Evolutionary conservation across 1,140 invertebrate genomes (phyloP).

Genomic region (Zaprionus gabonicus): DNA sequence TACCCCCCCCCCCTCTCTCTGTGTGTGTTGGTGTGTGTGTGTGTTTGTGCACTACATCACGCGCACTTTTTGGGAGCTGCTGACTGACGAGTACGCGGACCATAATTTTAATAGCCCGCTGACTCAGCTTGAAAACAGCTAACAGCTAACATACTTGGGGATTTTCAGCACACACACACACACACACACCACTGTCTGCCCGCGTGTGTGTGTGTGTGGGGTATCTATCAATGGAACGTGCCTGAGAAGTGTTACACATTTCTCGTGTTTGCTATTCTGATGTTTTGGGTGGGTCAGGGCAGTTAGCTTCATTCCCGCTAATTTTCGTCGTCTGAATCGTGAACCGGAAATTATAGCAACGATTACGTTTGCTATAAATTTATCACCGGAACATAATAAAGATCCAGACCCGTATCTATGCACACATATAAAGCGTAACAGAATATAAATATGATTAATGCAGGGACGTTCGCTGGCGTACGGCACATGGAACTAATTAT

Average conservation of each 20-base stretch:
- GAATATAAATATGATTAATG: background rate
- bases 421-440: background rate
- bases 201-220: background rate
- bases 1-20: background rate
- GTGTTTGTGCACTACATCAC: constrained; percentile 1
- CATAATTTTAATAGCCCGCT: constrained; percentile 19
- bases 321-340: background rate
- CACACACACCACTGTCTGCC: background rate
- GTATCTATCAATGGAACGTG: constrained; percentile 33
- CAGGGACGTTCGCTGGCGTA: too few species aligned
- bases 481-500: too few species aligned
- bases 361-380: background rate
- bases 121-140: constrained; percentile 24
- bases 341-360: constrained; percentile 10
- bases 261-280: background rate
- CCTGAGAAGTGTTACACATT: constrained; percentile 12
- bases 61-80: background rate
- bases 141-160: constrained; percentile 6
- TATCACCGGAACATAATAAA: background rate
- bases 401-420: too few species aligned
- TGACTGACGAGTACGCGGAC: constrained; percentile 1
- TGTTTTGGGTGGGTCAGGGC: constrained; percentile 27
- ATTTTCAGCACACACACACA: constrained; percentile 4
- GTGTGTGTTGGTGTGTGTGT: background rate
- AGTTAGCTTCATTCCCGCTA: background rate